These are phyloP conservation scores for Psophia crepitans DNA, from an alignment of 2,113 vertebrate genomes.

Conservation along the genomic window DNA sequence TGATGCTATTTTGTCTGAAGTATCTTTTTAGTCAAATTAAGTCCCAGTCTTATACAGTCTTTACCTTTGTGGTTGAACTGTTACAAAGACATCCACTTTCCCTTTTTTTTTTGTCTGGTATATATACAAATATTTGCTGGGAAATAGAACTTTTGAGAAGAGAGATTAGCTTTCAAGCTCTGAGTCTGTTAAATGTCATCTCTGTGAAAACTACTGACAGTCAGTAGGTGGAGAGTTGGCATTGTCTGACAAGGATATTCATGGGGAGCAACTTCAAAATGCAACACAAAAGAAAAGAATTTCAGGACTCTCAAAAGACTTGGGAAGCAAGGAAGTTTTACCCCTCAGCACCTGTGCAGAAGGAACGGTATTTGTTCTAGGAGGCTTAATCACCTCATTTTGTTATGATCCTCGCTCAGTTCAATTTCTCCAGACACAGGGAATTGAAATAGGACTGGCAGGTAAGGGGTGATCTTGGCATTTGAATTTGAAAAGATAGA, in stretches of 20 bases:
- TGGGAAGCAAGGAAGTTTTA: slow-evolving; percentile 44
- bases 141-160: slow-evolving; percentile 46
- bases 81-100: background rate
- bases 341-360: background rate
- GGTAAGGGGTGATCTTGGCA: background rate
- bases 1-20: background rate
- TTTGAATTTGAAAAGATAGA: background rate
- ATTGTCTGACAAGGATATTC: slow-evolving; percentile 61
- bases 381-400: background rate
- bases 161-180: slow-evolving; percentile 55
- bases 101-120: slow-evolving; percentile 32
- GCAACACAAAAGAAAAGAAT: slow-evolving; percentile 11
- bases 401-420: background rate
- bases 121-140: slow-evolving; percentile 47
- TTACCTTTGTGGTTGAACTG: background rate
- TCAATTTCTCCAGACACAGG: background rate
- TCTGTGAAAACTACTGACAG: slow-evolving; percentile 51
- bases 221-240: slow-evolving; percentile 51
- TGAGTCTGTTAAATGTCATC: slow-evolving; percentile 54
- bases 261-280: slow-evolving; percentile 59
- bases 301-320: slow-evolving; percentile 18
- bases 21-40: slow-evolving; percentile 24
- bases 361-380: slow-evolving; percentile 2
- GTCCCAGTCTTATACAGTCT: background rate
- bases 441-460: background rate